Percentiles rank a stretch among this genome's conserved stretches.
Evolutionary conservation across 2,888 invertebrate species (phyloP).

Genomic region (Troides oblongomaculatus): DNA sequence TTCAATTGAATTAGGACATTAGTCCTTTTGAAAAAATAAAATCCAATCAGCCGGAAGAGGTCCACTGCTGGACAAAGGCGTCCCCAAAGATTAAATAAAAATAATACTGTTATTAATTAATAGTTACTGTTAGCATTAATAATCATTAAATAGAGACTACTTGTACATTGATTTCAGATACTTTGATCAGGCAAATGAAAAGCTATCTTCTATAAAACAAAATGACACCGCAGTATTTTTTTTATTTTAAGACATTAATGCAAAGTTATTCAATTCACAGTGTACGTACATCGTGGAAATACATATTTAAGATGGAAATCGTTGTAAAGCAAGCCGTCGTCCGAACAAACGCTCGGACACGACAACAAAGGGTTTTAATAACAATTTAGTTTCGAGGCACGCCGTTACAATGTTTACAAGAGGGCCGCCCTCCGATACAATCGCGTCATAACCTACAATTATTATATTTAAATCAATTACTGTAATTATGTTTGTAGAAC

Average conservation of each 20-base stretch:
- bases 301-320: conserved; percentile 40
- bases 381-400: conserved; percentile 34
- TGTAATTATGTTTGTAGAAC: conserved; percentile 66
- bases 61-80: too few species aligned
- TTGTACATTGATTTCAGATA: too few species aligned
- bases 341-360: conserved; percentile 30
- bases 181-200: background rate
- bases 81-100: too few species aligned
- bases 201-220: background rate
- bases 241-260: background rate
- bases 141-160: too few species aligned
- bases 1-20: background rate
- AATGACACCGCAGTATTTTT: too few species aligned
- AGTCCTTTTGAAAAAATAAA: too few species aligned
- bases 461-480: conserved; percentile 77
- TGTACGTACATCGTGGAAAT: conserved; percentile 13
- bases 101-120: too few species aligned
- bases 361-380: conserved; percentile 33
- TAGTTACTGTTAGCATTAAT: too few species aligned
- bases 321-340: conserved; percentile 32
- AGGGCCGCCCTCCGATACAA: conserved; percentile 49
- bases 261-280: conserved; percentile 18
- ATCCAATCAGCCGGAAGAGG: too few species aligned
- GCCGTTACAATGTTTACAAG: conserved; percentile 63
- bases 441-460: conserved; percentile 56